A percentile compares a stretch with the other conserved stretches of the same genome.
Conservation (phyloP, 2,797 vertebrate species). For the Tiaroga cobitis region DNA sequence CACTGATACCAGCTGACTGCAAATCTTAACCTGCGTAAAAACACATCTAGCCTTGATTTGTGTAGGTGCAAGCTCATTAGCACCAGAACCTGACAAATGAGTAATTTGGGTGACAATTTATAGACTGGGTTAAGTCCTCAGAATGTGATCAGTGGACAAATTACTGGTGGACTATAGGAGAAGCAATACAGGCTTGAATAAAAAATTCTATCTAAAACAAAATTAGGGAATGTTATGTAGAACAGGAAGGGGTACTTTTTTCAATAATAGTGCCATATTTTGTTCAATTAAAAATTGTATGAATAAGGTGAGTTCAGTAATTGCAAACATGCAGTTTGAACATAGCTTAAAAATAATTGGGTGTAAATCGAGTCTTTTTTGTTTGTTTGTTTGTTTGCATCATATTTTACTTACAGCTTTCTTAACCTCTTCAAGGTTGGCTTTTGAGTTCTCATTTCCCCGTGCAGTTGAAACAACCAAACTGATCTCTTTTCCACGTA, state of each 20-base stretch:
- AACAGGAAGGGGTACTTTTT: no score
- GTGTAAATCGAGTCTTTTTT: neutral
- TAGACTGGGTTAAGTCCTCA: neutral
- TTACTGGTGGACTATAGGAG: neutral
- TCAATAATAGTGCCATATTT: no score
- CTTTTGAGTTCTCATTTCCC: constrained; percentile 84
- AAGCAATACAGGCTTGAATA: neutral
- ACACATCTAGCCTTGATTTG: neutral
- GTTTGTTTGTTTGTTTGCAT: neutral
- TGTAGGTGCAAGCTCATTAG: neutral
- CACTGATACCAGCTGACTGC: constrained; percentile 11
- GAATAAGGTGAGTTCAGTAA: neutral
- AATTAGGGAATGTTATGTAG: neutral
- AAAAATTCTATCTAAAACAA: neutral
- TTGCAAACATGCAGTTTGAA: neutral
- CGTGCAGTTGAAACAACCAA: constrained; percentile 81
- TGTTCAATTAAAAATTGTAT: neutral
- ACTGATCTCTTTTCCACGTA: constrained; percentile 77
- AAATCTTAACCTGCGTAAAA: constrained; percentile 19
- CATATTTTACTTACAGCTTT: constrained; percentile 72
- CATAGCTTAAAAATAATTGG: neutral
- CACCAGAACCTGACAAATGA: neutral
- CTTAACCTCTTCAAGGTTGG: constrained; percentile 76
- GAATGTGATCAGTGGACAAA: neutral
- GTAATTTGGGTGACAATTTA: neutral